Evolutionary conservation across 23 tunicate species (phyloP).

Genomic region (Trididemnum clinides): DNA sequence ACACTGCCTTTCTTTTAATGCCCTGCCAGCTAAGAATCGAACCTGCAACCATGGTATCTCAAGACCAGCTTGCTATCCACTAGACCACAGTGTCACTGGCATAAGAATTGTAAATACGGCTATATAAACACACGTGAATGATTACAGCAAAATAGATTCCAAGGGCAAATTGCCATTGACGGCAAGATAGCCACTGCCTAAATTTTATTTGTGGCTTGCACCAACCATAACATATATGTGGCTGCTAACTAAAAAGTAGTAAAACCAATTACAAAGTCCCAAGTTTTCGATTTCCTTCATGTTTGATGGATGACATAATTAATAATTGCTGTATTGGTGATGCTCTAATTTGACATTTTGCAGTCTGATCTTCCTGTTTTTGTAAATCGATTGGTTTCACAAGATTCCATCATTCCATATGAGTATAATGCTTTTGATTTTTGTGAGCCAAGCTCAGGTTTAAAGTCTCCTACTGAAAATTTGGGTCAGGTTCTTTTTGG

Average conservation of each 20-base stretch:
- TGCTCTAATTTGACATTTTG: background rate
- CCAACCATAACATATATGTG: background rate
- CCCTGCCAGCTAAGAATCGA: too few relatives aligned
- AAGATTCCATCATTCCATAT: constrained; percentile 93
- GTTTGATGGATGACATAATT: too few relatives aligned
- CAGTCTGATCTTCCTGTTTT: constrained; percentile 72
- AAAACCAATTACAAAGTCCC: background rate
- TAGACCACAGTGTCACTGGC: too few relatives aligned
- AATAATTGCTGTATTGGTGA: background rate
- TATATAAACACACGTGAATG: too few relatives aligned
- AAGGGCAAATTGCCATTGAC: too few relatives aligned
- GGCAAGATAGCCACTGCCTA: too few relatives aligned
- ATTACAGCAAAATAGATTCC: too few relatives aligned
- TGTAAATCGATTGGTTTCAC: constrained; percentile 92
- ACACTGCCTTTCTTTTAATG: too few relatives aligned
- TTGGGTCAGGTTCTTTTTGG: constrained; percentile 98
- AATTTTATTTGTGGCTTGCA: too few relatives aligned
- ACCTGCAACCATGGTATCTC: too few relatives aligned
- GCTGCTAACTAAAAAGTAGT: background rate
- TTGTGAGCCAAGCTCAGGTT: constrained; percentile 37
- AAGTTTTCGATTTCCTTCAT: background rate
- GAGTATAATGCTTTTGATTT: constrained; percentile 92
- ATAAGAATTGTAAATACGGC: too few relatives aligned
- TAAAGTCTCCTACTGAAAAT: constrained; percentile 75
- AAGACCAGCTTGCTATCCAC: too few relatives aligned